phyloP scores from a whole-genome alignment of 2,888 invertebrate genomes.

The Drosophila pseudotakahashii region DNA sequence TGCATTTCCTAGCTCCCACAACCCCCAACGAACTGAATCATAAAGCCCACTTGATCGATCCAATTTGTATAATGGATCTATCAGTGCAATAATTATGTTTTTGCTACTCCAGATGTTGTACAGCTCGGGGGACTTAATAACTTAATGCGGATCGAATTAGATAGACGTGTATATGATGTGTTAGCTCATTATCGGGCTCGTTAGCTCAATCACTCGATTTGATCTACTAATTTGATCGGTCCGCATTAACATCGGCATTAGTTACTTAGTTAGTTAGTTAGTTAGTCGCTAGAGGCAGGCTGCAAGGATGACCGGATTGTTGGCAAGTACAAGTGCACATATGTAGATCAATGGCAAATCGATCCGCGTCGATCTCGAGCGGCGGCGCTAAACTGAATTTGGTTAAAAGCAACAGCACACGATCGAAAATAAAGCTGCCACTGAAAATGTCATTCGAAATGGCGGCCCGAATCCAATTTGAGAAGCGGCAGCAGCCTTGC shows the following conservation, averaged over 20 bases:
- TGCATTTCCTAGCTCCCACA: constrained; percentile 26
- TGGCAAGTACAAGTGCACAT: constrained; percentile 57
- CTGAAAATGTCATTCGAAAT: constrained; percentile 65
- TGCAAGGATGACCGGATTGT: constrained; percentile 79
- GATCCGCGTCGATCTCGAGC: constrained; percentile 21
- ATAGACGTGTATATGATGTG: constrained; percentile 14
- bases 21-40: constrained; percentile 18
- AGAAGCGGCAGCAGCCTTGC: constrained; percentile 63
- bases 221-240: constrained; percentile 53
- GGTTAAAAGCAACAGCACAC: constrained; percentile 56
- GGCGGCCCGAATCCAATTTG: constrained; percentile 57
- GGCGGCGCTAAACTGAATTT: constrained; percentile 65
- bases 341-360: constrained; percentile 80
- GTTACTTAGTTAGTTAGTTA: constrained; percentile 33
- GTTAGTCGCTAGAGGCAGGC: constrained; percentile 44
- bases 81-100: constrained; percentile 34
- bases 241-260: constrained; percentile 28
- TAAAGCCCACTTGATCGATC: constrained; percentile 19
- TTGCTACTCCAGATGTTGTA: constrained; percentile 32
- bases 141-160: constrained; percentile 35
- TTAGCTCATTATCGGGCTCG: constrained; percentile 65
- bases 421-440: constrained; percentile 19
- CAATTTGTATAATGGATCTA: constrained; percentile 43
- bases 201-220: constrained; percentile 51
- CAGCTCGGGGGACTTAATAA: constrained; percentile 34